Conservation (phyloP, 2,888 invertebrate species). For the Scaptomyza polygonia region DNA sequence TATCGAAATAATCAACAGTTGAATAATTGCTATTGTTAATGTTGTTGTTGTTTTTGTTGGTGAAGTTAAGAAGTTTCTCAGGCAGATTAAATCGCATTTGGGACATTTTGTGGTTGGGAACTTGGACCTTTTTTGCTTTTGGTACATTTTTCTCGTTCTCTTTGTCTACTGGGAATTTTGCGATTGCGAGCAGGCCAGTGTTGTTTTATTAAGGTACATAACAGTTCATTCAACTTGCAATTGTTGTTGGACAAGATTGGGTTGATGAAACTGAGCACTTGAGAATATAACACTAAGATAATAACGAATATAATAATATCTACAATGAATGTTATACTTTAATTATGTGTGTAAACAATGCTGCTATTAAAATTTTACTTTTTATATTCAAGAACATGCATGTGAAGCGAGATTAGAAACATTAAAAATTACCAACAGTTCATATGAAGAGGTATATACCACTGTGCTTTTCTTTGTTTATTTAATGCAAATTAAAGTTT, state of each 20-base stretch:
- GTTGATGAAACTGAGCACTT: constrained; percentile 43
- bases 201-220: background rate
- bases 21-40: constrained; percentile 1
- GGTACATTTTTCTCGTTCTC: background rate
- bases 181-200: constrained; percentile 34
- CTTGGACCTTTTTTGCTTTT: constrained; percentile 13
- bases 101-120: constrained; percentile 10
- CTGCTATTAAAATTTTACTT: background rate
- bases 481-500: background rate
- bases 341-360: constrained; percentile 12
- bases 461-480: background rate
- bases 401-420: too few species aligned
- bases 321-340: background rate
- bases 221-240: constrained; percentile 65
- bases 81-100: constrained; percentile 39
- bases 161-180: constrained; percentile 46
- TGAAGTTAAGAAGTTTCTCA: constrained; percentile 38
- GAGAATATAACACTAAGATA: constrained; percentile 5
- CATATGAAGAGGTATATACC: too few species aligned
- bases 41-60: background rate
- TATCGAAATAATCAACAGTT: constrained; percentile 4
- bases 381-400: background rate
- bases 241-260: constrained; percentile 39
- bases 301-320: background rate
- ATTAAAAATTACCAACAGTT: background rate